phyloP scores from a whole-genome alignment of 1,140 invertebrate species.

The Lasioglossum baleicum region DNA sequence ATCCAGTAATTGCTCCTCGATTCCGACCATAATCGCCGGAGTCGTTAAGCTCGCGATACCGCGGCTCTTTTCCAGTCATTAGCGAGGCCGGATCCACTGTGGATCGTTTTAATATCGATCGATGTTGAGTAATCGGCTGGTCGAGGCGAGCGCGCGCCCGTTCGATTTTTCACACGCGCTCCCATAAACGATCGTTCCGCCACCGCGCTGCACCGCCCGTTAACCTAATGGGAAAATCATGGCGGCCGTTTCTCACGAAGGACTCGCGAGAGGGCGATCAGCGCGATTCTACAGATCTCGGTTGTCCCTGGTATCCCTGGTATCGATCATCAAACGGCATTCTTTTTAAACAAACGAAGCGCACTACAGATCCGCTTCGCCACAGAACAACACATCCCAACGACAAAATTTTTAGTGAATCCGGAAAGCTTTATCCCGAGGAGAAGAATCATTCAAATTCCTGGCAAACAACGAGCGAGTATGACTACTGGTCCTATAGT shows the following conservation, averaged over 20 bases:
- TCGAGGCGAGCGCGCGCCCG: neutral
- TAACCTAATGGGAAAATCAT: slow-evolving; percentile 42
- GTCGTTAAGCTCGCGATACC: slow-evolving; percentile 25
- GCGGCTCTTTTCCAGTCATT: slow-evolving; percentile 16
- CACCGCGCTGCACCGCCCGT: neutral
- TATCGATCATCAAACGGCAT: neutral
- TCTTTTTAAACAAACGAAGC: slow-evolving; percentile 10
- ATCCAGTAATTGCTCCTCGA: slow-evolving; percentile 14
- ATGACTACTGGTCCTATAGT: slow-evolving; percentile 2
- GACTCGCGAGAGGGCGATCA: slow-evolving; percentile 10
- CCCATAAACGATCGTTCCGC: neutral
- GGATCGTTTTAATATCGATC: slow-evolving; percentile 48
- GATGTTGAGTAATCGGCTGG: slow-evolving; percentile 26
- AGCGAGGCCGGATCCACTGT: slow-evolving; percentile 14
- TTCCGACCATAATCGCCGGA: slow-evolving; percentile 22
- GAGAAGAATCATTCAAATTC: neutral
- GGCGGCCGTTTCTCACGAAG: slow-evolving; percentile 34
- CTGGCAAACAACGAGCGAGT: neutral
- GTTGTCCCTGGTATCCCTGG: neutral
- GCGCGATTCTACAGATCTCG: neutral
- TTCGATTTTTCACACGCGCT: slow-evolving; percentile 50
- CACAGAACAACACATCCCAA: neutral
- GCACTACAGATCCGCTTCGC: too few species aligned
- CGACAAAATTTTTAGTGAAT: slow-evolving; percentile 27
- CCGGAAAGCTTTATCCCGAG: neutral